Evolutionary conservation across 2,113 vertebrate genomes (phyloP), one percentile per base, ranked within the genome.

Genomic region (Trichomycterus rosablanca): DNA sequence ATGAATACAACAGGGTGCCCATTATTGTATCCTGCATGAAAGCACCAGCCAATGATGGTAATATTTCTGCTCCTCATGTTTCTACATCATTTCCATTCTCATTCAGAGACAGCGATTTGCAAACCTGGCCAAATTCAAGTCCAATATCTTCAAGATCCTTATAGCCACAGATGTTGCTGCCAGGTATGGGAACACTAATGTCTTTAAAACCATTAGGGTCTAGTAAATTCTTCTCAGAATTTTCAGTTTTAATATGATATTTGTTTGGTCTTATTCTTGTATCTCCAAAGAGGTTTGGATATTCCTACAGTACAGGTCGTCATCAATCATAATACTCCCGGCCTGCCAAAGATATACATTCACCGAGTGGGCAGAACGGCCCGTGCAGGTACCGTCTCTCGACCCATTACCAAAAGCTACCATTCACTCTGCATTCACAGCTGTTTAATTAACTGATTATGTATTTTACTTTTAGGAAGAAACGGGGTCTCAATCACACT

Each of bases 241-340:
- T 39, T 11, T 39, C n/a, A n/a, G n/a, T n/a, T n/a, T n/a, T n/a
- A n/a, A n/a, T n/a, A n/a, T n/a, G n/a, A n/a, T n/a, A n/a, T n/a
- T n/a, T n/a, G n/a, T n/a, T n/a, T n/a, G 6, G 9, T 39, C 15
- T 1, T 11, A 11, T 30, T 30, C 26, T 18, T 45, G 58, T 39
- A 7, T 37, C 24, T 4, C 12, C 1, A 14, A 14, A 98, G 96
- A 66, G 95, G 96, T 49, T 69, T 98, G 70, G 96, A 98, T 78
- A 98, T 97, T 26, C 96, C 96, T 0, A 81, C 92, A 0, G 96
- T 98, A 0, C 95, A 98, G 59, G 88, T 96, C 0, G 90, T 98
- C 66, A 93, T 98, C 65, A 98, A 97, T 67, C 93, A 97, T 71
- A 98, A 98, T 84, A 97, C 95, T 0, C 95, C 96, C 0, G 93